Base-by-base conservation (phyloP, 1,140 invertebrate species). In the Drosophila ananassae region DNA sequence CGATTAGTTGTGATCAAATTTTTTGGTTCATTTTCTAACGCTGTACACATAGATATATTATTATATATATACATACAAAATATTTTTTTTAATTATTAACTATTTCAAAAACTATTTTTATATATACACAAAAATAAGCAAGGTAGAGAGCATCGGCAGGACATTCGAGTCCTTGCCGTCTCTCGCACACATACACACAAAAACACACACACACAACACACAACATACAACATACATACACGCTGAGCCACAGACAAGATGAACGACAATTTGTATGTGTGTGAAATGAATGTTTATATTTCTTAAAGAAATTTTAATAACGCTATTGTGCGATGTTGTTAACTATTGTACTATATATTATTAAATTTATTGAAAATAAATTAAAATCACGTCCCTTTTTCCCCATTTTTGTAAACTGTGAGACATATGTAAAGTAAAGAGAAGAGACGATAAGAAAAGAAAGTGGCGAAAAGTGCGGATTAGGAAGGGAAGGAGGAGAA, bases 261-360 rank as follows among this genome's bases (percentile, higher is more conserved):
- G 74, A 78, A 72, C 39, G 75, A 77, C 89, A 67, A 79, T 79
- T 84, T 75, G 84, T 79, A 87, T 89, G 77, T 87, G 82, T 77
- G 80, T 80, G 85, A 67, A 69, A 85, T 85, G 66, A 80, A 89
- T 84, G 85, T 89, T 89, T 90, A 90, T 91, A 91, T 91, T 91
- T 91, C 90, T 91, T 91, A 91, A 91, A 91, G 89, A 91, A 91
- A 91, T 91, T 91, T 90, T 87, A 91, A 91, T 91, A 91, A 83
- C 90, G 89, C 84, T 90, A 91, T 90, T 91, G 66, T 87, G 90
- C 90, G 90, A 90, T 89, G 83, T 89, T 91, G 89, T 90, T 90
- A 91, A 90, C 84, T 90, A 90, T 89, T 89, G 81, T 87, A 85
- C 81, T 87, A 85, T 85, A 85, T 78, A 75, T 67, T 75, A 75